Conservation (phyloP, 2,113 vertebrate genomes). For the Ceyx margarethae region DNA sequence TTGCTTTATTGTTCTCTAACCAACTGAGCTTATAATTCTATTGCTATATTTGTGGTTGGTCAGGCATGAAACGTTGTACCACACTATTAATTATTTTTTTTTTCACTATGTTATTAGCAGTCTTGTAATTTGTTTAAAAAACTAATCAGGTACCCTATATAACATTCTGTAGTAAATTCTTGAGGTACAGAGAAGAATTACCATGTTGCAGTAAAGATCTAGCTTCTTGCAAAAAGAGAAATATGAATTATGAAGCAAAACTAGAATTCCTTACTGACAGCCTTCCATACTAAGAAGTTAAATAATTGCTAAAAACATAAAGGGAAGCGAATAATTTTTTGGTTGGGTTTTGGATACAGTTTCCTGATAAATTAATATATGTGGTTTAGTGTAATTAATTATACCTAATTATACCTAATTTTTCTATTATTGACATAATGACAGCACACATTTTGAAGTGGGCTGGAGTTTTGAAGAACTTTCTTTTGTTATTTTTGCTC, state of each 20-base stretch:
- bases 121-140: background rate
- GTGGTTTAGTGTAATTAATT: background rate
- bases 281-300: background rate
- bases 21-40: slow-evolving; percentile 51
- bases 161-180: background rate
- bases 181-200: background rate
- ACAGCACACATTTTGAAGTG: background rate
- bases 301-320: background rate
- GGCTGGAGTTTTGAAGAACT: background rate
- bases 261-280: background rate
- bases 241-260: background rate
- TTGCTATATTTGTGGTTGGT: slow-evolving; percentile 37
- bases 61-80: slow-evolving; percentile 11
- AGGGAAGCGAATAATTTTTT: background rate
- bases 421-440: background rate
- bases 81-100: background rate
- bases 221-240: background rate
- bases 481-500: background rate
- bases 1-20: slow-evolving; percentile 50
- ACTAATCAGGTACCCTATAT: background rate
- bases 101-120: background rate
- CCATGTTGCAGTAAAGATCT: background rate
- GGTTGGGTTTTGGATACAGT: background rate
- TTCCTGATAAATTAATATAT: background rate
- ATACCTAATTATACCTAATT: background rate